Conservation (phyloP, 2,888 invertebrate genomes). For the Gnatocerus cornutus region DNA sequence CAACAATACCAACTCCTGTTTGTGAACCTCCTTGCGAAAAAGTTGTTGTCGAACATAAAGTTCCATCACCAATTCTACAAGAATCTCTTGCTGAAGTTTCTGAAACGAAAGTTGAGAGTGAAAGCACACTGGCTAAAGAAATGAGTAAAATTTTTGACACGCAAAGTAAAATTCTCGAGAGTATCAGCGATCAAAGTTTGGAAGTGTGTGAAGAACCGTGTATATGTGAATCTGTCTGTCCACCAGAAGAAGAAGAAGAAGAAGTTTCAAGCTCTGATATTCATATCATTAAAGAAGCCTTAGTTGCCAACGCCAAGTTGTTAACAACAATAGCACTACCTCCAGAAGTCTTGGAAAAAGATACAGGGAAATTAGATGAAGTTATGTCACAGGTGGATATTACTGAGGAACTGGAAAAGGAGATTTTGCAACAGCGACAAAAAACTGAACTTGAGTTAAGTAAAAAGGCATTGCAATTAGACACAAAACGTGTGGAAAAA, state of each 20-base stretch:
- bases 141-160: constrained; percentile 47
- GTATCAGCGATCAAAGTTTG: constrained; percentile 48
- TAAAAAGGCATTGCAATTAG: constrained; percentile 38
- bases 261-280: constrained; percentile 11
- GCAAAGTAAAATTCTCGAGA: constrained; percentile 55
- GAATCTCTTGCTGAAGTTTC: constrained; percentile 1
- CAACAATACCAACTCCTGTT: constrained; percentile 17
- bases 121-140: constrained; percentile 26
- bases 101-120: neutral
- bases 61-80: constrained; percentile 48
- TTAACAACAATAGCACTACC: constrained; percentile 64
- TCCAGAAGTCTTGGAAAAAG: constrained; percentile 51
- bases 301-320: constrained; percentile 62
- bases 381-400: constrained; percentile 42
- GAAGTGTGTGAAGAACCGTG: constrained; percentile 54
- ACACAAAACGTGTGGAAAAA: constrained; percentile 22
- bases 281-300: constrained; percentile 60
- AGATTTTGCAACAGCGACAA: constrained; percentile 22
- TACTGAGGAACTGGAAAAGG: constrained; percentile 29
- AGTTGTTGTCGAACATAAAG: constrained; percentile 59
- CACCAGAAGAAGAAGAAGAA: constrained; percentile 22
- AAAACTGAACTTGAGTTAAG: constrained; percentile 20
- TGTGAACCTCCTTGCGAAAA: constrained; percentile 64
- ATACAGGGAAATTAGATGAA: constrained; percentile 50
- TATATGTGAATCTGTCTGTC: constrained; percentile 37